These are phyloP conservation scores for Ruditapes philippinarum DNA, from an alignment of 1,140 invertebrate genomes.

Conservation along the genomic window DNA sequence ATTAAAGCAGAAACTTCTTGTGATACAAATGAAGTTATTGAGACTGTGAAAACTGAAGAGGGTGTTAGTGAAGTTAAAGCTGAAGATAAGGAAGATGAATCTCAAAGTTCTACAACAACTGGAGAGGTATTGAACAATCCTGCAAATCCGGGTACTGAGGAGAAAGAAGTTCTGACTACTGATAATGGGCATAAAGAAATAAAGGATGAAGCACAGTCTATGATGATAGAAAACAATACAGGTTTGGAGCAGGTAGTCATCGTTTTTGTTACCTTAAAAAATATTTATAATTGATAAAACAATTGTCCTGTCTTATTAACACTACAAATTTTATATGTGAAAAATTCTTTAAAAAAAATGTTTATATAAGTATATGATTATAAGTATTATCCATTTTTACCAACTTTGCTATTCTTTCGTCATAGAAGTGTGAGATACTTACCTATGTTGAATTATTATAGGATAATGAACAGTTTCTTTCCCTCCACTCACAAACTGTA, in stretches of 20 bases:
- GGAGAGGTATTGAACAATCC: neutral
- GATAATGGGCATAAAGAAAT: neutral
- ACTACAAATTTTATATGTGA: no score
- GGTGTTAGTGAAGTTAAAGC: neutral
- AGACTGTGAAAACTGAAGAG: neutral
- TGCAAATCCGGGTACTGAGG: neutral
- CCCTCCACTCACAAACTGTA: no score
- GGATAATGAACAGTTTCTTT: no score
- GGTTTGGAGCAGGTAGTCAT: neutral
- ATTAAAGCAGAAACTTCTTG: neutral
- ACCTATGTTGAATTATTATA: no score
- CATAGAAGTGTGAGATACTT: no score
- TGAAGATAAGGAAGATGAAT: neutral
- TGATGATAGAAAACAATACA: neutral
- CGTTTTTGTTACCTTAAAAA: no score
- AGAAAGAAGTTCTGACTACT: neutral
- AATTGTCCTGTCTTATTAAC: no score
- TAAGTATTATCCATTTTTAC: no score
- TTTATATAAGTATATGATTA: no score
- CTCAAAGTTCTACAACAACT: neutral
- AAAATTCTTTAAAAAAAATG: no score
- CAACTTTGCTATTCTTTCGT: no score
- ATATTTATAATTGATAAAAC: no score
- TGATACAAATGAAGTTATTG: neutral
- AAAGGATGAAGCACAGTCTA: neutral